Evolutionary conservation across 2,113 vertebrate species (phyloP).

Genomic region (Numida meleagris): DNA sequence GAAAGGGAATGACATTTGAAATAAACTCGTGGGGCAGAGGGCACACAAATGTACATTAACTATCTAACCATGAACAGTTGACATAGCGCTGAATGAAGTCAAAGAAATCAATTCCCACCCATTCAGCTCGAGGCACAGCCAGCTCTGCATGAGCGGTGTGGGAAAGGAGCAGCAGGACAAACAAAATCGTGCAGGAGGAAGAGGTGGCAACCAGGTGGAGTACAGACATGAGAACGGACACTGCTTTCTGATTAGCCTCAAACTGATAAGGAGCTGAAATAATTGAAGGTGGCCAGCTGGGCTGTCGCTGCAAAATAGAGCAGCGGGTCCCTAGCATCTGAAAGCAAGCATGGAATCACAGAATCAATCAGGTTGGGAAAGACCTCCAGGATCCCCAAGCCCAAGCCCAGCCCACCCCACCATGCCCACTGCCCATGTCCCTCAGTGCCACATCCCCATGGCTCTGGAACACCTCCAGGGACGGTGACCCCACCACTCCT

Average conservation of each 20-base stretch:
- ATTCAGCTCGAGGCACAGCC: not conserved
- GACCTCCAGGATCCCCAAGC: too few species aligned
- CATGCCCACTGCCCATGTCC: too few species aligned
- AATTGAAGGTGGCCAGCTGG: not conserved
- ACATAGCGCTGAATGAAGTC: not conserved
- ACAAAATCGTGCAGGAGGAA: not conserved
- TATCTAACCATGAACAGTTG: not conserved
- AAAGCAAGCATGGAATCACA: not conserved
- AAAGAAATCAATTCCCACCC: not conserved
- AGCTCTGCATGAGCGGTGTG: rapidly evolving
- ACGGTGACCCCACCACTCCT: too few species aligned
- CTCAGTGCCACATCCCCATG: too few species aligned
- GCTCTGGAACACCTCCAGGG: too few species aligned
- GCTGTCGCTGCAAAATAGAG: not conserved
- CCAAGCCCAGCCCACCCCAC: too few species aligned
- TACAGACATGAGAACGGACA: rapidly evolving
- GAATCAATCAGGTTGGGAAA: too few species aligned
- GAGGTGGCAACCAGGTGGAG: not conserved
- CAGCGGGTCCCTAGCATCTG: not conserved
- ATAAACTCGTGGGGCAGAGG: not conserved
- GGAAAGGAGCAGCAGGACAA: not conserved
- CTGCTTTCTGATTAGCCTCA: not conserved
- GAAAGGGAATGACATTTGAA: not conserved
- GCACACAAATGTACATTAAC: not conserved
- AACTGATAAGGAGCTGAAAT: not conserved